A percentile compares a stretch with the other conserved stretches of the same genome.
These are phyloP conservation scores for Trilocha varians DNA, from an alignment of 2,888 invertebrate species.

Conservation along the genomic window DNA sequence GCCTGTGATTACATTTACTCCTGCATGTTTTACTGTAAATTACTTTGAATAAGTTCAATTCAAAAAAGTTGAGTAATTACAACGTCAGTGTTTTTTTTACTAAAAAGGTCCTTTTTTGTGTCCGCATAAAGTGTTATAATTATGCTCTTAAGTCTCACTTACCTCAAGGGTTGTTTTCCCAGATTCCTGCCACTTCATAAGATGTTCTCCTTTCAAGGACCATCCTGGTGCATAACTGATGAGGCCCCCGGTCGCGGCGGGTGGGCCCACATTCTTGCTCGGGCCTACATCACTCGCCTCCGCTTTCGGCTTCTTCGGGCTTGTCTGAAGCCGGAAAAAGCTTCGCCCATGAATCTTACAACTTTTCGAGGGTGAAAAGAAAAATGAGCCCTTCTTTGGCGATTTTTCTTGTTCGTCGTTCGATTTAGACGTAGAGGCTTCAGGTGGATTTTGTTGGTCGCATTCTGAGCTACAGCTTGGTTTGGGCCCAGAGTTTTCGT, in stretches of 20 bases:
- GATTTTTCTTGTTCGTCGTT: conserved; percentile 63
- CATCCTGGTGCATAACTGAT: conserved; percentile 76
- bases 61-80: too few relatives aligned
- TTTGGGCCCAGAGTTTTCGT: conserved; percentile 60
- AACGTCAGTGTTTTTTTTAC: too few relatives aligned
- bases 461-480: conserved; percentile 31
- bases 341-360: conserved; percentile 64
- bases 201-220: conserved; percentile 75
- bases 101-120: too few relatives aligned
- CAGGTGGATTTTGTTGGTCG: conserved; percentile 33
- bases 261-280: conserved; percentile 24
- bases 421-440: conserved; percentile 44
- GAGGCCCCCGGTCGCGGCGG: conserved; percentile 50
- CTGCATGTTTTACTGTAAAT: too few relatives aligned
- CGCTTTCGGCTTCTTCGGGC: conserved; percentile 65
- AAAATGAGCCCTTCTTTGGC: conserved; percentile 67
- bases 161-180: conserved; percentile 76
- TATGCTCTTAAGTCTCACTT: conserved; percentile 6
- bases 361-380: conserved; percentile 69
- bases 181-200: conserved; percentile 76
- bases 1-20: too few relatives aligned
- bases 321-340: conserved; percentile 69
- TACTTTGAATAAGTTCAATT: too few relatives aligned
- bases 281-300: conserved; percentile 36
- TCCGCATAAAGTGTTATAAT: too few relatives aligned